Percentiles rank a stretch among this genome's conserved stretches.
Conservation (phyloP, 2,113 vertebrate genomes). For the Gallinago jamesoni region DNA sequence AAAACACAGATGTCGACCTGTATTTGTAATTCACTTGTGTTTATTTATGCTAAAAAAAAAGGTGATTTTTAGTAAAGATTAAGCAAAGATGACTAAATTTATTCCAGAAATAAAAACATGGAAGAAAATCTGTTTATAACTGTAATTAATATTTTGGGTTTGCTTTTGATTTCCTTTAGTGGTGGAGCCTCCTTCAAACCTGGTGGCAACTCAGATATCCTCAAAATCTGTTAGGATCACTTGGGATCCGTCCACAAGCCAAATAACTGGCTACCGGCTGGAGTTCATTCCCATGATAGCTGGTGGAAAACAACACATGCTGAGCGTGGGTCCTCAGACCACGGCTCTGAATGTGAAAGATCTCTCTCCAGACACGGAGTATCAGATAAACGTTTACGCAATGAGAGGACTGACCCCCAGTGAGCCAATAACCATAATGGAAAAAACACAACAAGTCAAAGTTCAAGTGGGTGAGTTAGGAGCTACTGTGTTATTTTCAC, state of each 20-base stretch:
- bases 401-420: conserved; percentile 88
- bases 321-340: conserved; percentile 83
- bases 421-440: conserved; percentile 80
- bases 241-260: conserved; percentile 86
- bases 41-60: neutral
- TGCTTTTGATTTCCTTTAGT: conserved; percentile 70
- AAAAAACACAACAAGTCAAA: conserved; percentile 88
- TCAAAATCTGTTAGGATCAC: conserved; percentile 88
- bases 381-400: conserved; percentile 89
- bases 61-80: neutral
- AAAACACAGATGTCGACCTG: neutral
- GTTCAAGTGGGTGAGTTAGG: conserved; percentile 88
- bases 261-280: conserved; percentile 88
- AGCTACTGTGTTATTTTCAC: neutral
- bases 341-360: conserved; percentile 83
- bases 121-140: neutral
- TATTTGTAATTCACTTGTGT: neutral
- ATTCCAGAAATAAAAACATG: neutral
- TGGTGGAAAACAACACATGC: conserved; percentile 81
- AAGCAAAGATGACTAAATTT: neutral
- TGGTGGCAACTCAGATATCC: conserved; percentile 84
- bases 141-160: neutral
- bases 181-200: conserved; percentile 88
- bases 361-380: conserved; percentile 88
- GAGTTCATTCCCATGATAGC: conserved; percentile 87